A percentile compares a stretch with the other conserved stretches of the same genome.
phyloP scores from a whole-genome alignment of 1,140 invertebrate genomes.

The Solenopsis fugax region DNA sequence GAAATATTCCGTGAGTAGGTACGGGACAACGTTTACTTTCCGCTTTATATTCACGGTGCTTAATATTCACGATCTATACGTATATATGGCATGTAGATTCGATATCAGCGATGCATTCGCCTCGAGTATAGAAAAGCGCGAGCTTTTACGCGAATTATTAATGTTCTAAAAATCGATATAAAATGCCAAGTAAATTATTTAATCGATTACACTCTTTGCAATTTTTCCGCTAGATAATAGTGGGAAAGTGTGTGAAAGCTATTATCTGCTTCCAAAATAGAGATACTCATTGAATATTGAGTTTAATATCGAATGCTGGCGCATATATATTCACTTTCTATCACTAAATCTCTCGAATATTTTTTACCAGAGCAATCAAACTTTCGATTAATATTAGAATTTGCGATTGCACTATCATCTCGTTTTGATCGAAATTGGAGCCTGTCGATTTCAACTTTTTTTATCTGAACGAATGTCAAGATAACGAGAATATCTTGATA shows the following conservation, averaged over 20 bases:
- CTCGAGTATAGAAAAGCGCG: neutral
- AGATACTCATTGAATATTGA: neutral
- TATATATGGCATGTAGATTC: slow-evolving; percentile 18
- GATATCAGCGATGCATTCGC: slow-evolving; percentile 37
- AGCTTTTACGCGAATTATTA: slow-evolving; percentile 24
- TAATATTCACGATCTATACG: slow-evolving; percentile 42
- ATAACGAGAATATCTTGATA: slow-evolving; percentile 3
- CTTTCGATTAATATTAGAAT: slow-evolving; percentile 5
- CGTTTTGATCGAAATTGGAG: slow-evolving; percentile 49
- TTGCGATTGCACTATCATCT: neutral
- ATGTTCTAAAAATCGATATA: neutral
- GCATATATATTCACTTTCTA: neutral
- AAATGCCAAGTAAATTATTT: slow-evolving; percentile 24
- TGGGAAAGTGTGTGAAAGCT: neutral
- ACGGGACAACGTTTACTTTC: slow-evolving; percentile 48
- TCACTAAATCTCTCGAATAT: slow-evolving; percentile 2
- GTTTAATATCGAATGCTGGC: neutral
- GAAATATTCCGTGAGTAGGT: slow-evolving; percentile 21
- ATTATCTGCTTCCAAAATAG: neutral
- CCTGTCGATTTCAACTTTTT: slow-evolving; percentile 35
- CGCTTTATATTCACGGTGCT: slow-evolving; percentile 39
- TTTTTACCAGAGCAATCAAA: neutral
- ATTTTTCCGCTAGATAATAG: neutral
- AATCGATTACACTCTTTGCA: neutral
- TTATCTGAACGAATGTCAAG: neutral